Conservation (phyloP, 2,797 vertebrate species). For the Threskiornis aethiopicus region DNA sequence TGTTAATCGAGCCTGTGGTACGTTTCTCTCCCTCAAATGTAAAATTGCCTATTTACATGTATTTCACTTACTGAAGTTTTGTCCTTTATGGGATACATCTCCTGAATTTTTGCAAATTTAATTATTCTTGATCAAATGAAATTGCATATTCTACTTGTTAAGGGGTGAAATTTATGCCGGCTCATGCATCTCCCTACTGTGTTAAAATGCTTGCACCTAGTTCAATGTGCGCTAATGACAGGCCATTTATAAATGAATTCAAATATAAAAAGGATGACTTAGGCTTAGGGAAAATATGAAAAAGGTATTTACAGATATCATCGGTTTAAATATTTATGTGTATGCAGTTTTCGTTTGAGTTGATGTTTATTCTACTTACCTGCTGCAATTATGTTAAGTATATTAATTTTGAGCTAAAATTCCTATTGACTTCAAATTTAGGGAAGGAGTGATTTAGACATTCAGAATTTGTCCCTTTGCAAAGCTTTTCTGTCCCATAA, state of each 20-base stretch:
- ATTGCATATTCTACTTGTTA: slow-evolving; percentile 35
- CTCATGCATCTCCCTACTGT: slow-evolving; percentile 36
- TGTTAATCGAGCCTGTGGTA: neutral
- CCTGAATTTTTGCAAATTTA: slow-evolving; percentile 54
- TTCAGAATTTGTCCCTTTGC: neutral
- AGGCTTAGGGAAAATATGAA: neutral
- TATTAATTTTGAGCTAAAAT: slow-evolving; percentile 1
- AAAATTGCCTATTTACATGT: slow-evolving; percentile 19
- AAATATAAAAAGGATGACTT: slow-evolving; percentile 1
- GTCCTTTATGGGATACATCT: slow-evolving; percentile 22
- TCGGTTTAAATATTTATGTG: slow-evolving; percentile 20
- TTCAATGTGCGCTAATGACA: slow-evolving; percentile 26
- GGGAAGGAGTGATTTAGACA: neutral
- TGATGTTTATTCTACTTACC: neutral
- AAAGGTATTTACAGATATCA: neutral
- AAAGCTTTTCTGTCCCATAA: neutral
- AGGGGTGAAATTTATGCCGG: slow-evolving; percentile 52
- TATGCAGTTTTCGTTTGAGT: neutral
- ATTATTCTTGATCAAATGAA: slow-evolving; percentile 56
- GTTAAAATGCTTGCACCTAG: slow-evolving; percentile 28
- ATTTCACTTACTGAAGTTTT: slow-evolving; percentile 43
- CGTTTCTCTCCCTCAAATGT: neutral
- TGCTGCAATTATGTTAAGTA: neutral
- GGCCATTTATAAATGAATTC: slow-evolving; percentile 41
- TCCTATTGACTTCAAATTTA: neutral